phyloP scores from a whole-genome alignment of 2,888 invertebrate species.

The Ramazzottius varieornatus region DNA sequence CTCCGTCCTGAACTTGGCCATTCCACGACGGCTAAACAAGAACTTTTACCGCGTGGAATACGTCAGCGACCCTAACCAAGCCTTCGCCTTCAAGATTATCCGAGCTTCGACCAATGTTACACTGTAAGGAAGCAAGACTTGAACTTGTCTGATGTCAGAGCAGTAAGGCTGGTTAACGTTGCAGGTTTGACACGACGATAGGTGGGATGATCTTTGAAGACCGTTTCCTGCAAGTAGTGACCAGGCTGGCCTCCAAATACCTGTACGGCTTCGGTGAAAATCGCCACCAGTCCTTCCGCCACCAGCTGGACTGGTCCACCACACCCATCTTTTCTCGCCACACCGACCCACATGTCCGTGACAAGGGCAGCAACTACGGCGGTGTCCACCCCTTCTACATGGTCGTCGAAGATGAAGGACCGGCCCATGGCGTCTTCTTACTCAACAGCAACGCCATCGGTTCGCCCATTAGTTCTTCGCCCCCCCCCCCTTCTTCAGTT shows the following conservation, averaged over 20 bases:
- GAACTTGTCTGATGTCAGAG: not conserved
- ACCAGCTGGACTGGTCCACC: not conserved
- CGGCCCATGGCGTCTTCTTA: not conserved
- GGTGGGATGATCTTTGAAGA: constrained; percentile 8
- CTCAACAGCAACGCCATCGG: not conserved
- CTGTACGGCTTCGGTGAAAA: constrained; percentile 5
- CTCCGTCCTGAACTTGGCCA: not conserved
- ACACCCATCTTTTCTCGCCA: not conserved
- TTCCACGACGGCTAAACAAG: not conserved
- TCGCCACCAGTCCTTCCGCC: not conserved
- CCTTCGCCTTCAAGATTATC: not conserved
- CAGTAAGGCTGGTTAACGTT: not conserved
- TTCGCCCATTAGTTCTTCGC: too few species aligned
- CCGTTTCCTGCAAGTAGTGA: constrained; percentile 4
- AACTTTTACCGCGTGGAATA: not conserved
- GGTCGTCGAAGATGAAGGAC: not conserved
- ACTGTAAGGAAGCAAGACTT: not conserved
- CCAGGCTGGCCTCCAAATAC: constrained; percentile 5
- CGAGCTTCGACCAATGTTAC: not conserved
- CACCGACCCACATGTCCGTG: not conserved
- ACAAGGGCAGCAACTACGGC: not conserved
- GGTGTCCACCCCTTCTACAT: not conserved
- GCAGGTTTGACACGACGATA: constrained; percentile 8
- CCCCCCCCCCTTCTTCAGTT: not conserved
- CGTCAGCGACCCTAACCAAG: not conserved